Evolutionary conservation across 2,113 vertebrate genomes (phyloP).

Genomic region (Todiramphus saurophagus): DNA sequence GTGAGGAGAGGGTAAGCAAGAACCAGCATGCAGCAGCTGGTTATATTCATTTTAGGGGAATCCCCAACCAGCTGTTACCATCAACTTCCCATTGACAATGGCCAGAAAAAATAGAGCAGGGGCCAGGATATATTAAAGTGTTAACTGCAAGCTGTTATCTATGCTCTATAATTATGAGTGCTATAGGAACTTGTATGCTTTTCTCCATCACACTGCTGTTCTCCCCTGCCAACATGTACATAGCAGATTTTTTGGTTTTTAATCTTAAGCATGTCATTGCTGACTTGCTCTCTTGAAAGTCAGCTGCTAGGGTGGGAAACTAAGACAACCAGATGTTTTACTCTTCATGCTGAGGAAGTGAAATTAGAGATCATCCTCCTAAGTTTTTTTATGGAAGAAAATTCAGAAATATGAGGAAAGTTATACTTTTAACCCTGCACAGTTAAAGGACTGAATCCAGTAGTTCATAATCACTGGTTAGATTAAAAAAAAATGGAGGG

Average conservation of each 20-base stretch:
- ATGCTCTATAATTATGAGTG: slow-evolving; percentile 14
- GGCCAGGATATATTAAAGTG: slow-evolving; percentile 8
- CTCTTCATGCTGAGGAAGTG: slow-evolving; percentile 61
- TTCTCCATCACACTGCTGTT: background rate
- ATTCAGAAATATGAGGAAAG: slow-evolving; percentile 4
- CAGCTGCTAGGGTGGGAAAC: slow-evolving; percentile 37
- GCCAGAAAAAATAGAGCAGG: slow-evolving; percentile 20
- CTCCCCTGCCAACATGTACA: background rate
- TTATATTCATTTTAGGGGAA: background rate
- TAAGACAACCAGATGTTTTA: slow-evolving; percentile 57
- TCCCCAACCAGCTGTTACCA: background rate
- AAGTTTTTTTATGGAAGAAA: slow-evolving; percentile 37
- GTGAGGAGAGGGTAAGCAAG: background rate
- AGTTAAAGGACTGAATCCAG: background rate
- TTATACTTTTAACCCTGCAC: background rate
- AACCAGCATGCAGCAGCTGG: background rate
- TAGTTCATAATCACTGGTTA: background rate
- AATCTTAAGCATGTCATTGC: slow-evolving; percentile 24
- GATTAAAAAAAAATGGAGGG: rapidly evolving
- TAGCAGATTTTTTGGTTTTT: slow-evolving; percentile 15
- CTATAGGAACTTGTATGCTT: slow-evolving; percentile 3
- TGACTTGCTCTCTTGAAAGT: slow-evolving; percentile 28
- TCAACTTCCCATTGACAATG: background rate
- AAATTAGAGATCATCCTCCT: slow-evolving; percentile 58
- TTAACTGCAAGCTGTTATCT: slow-evolving; percentile 36